Evolutionary conservation across 2,797 vertebrate genomes (phyloP).

Genomic region (Gorsachius magnificus): DNA sequence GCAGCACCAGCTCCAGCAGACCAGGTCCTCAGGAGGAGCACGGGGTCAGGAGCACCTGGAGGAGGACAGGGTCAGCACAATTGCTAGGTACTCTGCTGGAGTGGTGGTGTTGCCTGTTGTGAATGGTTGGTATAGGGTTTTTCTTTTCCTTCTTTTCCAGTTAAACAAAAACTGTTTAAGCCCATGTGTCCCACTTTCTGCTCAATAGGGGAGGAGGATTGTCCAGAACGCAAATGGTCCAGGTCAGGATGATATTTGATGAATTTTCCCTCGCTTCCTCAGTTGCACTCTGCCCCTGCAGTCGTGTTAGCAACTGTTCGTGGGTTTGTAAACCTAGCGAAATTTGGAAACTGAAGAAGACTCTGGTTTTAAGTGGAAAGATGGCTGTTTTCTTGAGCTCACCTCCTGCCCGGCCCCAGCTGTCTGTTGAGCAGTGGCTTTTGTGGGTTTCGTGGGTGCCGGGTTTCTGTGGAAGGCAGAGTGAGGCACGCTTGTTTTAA

Average conservation of each 20-base stretch:
- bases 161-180: not conserved
- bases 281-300: not conserved
- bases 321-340: not conserved
- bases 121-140: not conserved
- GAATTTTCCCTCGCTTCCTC: not conserved
- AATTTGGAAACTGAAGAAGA: not conserved
- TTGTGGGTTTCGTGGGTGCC: not conserved
- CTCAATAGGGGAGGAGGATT: not conserved
- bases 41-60: not conserved
- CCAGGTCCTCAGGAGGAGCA: not conserved
- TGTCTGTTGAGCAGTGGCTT: accelerated
- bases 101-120: accelerated
- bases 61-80: not conserved
- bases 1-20: not conserved
- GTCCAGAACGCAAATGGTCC: not conserved
- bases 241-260: not conserved
- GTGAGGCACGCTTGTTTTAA: accelerated
- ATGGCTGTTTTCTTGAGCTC: not conserved
- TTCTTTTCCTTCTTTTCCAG: not conserved
- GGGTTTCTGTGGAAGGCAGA: not conserved
- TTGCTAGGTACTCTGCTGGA: not conserved
- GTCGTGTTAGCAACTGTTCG: not conserved
- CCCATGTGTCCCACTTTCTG: not conserved
- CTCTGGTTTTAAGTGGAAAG: not conserved
- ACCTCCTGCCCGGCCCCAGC: not conserved